Percentiles rank a stretch among this genome's conserved stretches.
These are phyloP conservation scores for Streptopelia turtur DNA, from an alignment of 2,797 vertebrate species.

Conservation along the genomic window DNA sequence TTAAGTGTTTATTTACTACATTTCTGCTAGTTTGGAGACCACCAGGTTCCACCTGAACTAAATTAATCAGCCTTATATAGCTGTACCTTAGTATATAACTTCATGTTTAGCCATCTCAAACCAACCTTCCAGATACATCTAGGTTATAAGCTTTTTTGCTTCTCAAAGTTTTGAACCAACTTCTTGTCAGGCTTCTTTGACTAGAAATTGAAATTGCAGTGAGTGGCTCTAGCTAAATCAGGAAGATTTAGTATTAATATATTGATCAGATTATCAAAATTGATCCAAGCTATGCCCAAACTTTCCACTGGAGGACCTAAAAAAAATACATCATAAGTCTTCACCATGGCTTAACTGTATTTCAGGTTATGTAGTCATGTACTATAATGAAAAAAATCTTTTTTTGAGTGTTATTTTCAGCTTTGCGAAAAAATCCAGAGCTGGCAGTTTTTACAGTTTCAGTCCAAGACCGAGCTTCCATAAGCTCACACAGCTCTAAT, in stretches of 20 bases:
- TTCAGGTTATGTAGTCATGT: neutral
- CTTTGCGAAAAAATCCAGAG: neutral
- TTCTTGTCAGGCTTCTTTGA: neutral
- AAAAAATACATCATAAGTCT: neutral
- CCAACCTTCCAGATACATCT: neutral
- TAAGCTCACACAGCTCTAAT: conserved; percentile 63
- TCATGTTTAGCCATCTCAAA: neutral
- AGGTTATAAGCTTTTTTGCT: rapidly evolving
- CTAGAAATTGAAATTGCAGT: neutral
- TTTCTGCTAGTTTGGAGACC: neutral
- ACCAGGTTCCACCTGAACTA: neutral
- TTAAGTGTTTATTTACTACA: neutral
- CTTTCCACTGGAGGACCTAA: conserved; percentile 1
- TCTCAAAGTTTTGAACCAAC: neutral
- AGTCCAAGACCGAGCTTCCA: conserved; percentile 49
- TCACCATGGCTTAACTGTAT: neutral
- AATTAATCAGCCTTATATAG: neutral
- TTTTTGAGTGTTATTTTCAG: conserved; percentile 12
- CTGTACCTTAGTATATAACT: neutral
- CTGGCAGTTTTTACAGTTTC: conserved; percentile 42
- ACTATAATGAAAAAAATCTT: neutral
- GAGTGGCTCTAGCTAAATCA: neutral
- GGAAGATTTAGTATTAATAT: neutral
- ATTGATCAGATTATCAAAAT: neutral
- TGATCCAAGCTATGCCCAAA: neutral